These are phyloP conservation scores for Piscicola geometra DNA, from an alignment of 2,888 invertebrate genomes.

Conservation along the genomic window DNA sequence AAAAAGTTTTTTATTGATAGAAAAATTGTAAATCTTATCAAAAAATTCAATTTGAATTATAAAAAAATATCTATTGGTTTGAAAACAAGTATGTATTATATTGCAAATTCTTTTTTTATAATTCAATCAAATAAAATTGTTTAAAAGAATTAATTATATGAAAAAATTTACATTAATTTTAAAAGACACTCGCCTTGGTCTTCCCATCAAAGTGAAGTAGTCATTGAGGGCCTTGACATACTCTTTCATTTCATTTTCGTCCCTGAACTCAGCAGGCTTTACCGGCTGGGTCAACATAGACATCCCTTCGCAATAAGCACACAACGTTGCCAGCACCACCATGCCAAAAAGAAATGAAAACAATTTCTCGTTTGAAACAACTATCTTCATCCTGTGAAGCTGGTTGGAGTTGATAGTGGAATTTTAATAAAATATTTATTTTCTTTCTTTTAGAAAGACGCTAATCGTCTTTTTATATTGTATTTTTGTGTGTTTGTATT, in stretches of 20 bases:
- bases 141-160: not conserved
- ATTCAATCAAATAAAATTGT: not conserved
- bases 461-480: no score
- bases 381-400: conserved; percentile 62
- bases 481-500: no score
- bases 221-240: conserved; percentile 31
- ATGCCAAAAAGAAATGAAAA: not conserved
- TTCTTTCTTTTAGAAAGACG: no score
- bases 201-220: conserved; percentile 17
- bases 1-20: no score
- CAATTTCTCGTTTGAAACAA: no score
- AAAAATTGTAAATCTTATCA: no score
- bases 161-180: not conserved
- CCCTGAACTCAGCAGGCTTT: conserved; percentile 20
- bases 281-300: conserved; percentile 14
- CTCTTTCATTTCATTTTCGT: conserved; percentile 12
- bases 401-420: no score
- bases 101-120: no score
- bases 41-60: no score
- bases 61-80: no score
- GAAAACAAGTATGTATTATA: no score
- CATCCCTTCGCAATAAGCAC: not conserved
- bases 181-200: conserved; percentile 24
- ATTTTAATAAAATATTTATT: no score
- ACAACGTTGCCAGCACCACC: not conserved